Conservation (phyloP, 1,140 invertebrate species). For the Metopolophium dirhodum region DNA sequence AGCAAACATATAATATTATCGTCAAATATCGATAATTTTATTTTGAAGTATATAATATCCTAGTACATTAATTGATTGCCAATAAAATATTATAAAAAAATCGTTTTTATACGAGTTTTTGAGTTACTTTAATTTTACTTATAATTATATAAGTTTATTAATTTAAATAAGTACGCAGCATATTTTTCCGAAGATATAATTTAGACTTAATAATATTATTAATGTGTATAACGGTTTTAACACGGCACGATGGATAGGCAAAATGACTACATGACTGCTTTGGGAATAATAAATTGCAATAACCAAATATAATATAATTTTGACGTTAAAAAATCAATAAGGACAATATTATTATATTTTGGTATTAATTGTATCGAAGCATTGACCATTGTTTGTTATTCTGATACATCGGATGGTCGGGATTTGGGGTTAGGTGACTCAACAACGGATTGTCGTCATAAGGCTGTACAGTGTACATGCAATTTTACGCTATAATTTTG, state of each 20-base stretch:
- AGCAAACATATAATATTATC: too few species aligned
- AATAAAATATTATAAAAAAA: background rate
- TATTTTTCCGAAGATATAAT: background rate
- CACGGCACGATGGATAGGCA: background rate
- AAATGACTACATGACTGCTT: background rate
- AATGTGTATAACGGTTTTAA: background rate
- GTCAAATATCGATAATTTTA: background rate
- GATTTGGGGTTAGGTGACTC: background rate
- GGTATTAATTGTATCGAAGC: too few species aligned
- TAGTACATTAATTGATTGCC: too few species aligned
- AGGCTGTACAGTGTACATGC: background rate
- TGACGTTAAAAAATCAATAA: too few species aligned
- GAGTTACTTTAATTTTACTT: background rate
- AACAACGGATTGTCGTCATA: background rate
- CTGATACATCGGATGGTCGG: background rate
- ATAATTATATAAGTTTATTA: background rate
- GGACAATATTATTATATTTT: too few species aligned
- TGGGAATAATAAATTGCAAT: background rate
- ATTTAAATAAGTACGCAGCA: background rate
- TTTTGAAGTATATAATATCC: background rate
- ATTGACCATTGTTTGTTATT: background rate
- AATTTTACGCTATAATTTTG: background rate
- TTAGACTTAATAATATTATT: background rate
- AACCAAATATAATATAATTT: too few species aligned
- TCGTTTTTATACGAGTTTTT: background rate